Evolutionary conservation across 2,797 vertebrate genomes (phyloP), one percentile per base, ranked within the genome.

Genomic region (Chrosomus eos): DNA sequence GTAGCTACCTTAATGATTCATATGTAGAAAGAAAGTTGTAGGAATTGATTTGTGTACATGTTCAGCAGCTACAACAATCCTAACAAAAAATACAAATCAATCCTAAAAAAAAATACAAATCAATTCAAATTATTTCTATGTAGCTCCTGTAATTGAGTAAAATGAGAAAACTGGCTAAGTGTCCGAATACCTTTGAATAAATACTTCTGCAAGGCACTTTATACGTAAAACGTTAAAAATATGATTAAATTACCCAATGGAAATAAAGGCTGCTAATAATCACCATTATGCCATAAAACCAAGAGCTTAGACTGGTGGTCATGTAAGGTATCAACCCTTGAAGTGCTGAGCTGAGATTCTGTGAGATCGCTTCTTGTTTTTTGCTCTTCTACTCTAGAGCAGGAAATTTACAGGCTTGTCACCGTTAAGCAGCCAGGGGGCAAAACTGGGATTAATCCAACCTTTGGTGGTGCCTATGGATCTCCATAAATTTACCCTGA

Each of bases 401-500:
- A 80, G 84, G 89, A 91, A 93, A 95, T 95, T 95, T 95, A 95
- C 91, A 92, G 89, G 88, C 89, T 88, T 92, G 92, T 90, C 91
- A 88, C 90, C 85, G 82, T 91, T 91, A 91, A 93, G 93, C 86
- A 88, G 92, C 91, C 86, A 80, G 62, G 81, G 90, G 89, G 90
- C 88, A 88, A 93, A 91, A 90, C 87, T 23, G 84, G 92, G 92
- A 94, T 94, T 93, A 94, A 90, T 91, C 90, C 88, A 91, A 93
- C 92, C 90, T 89, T 90, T 90, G 91, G 90, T 91, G 90, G 89
- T 89, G 90, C 86, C 87, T 90, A 88, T 88, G 90, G 92, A 94
- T 93, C 91, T 91, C 88, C 89, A 93, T 94, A 94, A 95, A 94
- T 94, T 92, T 90, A 70, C 48, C 81, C 91, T 93, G 93, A 95